Evolutionary conservation across 2,113 vertebrate genomes (phyloP), one percentile per base, ranked within the genome.

Genomic region (Lipophrys pholis): DNA sequence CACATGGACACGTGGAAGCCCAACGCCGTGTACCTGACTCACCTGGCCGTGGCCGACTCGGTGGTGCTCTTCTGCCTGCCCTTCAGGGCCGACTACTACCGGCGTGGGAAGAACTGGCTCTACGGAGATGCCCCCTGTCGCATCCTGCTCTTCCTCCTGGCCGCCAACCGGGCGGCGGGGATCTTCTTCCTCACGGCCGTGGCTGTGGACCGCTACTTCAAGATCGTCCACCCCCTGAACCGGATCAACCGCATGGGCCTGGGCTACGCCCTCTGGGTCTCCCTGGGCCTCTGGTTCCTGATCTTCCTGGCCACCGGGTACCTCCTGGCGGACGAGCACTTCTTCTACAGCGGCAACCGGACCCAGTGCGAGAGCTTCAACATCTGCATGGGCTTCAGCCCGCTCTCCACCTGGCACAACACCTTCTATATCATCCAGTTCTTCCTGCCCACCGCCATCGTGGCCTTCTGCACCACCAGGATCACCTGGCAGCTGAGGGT

Each of bases 111-210:
- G 12, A 11, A 95, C 81, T 95, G 94, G 94, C 46, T 94, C 7
- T 83, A 91, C 9, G 94, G 94, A 0, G 93, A 94, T 1, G 53
- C 46, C 6, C 36, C 76, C 0, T 95, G 94, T 35, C 91, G 92
- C 1, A 73, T 95, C 17, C 71, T 93, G 41, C 92, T 95, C 11
- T 95, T 95, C 42, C 67, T 94, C 36, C 59, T 95, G 30, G 91
- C 91, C 0, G 78, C 91, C 57, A 93, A 92, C 84, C 91, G 94
- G 3, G 88, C 92, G 0, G 92, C 92, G 0, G 92, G 93, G 7
- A 93, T 95, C 75, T 90, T 94, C 78, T 95, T 95, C 78, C 88
- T 95, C n/a, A 94, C 93, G 0, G 90, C 93, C 0, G 94, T 95
- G 48, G 91, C 94, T 0, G 89, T 94, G 0, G 93, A 94, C 67